Conservation (phyloP, 2,113 vertebrate species). For the Plecturocebus donacophilus region DNA sequence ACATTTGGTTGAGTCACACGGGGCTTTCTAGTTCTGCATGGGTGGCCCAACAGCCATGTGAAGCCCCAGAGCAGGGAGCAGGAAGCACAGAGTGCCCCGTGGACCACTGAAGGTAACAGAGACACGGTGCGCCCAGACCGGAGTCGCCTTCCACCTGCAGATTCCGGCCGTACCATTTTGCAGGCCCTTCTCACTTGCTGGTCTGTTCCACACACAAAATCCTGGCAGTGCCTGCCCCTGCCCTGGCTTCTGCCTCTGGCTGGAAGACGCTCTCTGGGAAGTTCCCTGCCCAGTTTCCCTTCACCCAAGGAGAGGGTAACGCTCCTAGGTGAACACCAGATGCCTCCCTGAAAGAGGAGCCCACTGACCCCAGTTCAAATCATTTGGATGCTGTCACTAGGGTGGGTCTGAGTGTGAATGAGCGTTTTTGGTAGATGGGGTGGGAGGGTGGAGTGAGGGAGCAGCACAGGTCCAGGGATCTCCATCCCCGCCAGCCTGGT, state of each 20-base stretch:
- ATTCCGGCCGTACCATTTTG: too few relatives aligned
- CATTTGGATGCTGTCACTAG: fast-evolving
- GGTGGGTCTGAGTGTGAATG: not conserved
- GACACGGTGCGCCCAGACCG: fast-evolving
- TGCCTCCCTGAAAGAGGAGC: not conserved
- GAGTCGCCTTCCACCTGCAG: not conserved
- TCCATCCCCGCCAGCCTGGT: fast-evolving
- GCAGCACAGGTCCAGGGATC: fast-evolving
- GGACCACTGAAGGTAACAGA: not conserved
- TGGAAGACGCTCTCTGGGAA: fast-evolving
- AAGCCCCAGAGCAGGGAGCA: not conserved
- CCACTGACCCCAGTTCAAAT: fast-evolving
- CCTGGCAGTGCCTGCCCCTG: not conserved
- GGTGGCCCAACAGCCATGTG: not conserved
- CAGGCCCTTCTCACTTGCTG: fast-evolving
- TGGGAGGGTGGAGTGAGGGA: not conserved
- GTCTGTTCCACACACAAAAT: not conserved
- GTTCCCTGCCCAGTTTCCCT: not conserved
- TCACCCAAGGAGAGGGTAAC: fast-evolving
- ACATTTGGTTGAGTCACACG: not conserved
- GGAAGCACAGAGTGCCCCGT: fast-evolving
- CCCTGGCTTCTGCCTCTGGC: not conserved
- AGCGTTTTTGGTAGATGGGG: fast-evolving
- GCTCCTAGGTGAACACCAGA: not conserved
- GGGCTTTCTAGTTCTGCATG: not conserved